Conservation (phyloP, 2,797 vertebrate species). For the Hoplostethus atlanticus region DNA sequence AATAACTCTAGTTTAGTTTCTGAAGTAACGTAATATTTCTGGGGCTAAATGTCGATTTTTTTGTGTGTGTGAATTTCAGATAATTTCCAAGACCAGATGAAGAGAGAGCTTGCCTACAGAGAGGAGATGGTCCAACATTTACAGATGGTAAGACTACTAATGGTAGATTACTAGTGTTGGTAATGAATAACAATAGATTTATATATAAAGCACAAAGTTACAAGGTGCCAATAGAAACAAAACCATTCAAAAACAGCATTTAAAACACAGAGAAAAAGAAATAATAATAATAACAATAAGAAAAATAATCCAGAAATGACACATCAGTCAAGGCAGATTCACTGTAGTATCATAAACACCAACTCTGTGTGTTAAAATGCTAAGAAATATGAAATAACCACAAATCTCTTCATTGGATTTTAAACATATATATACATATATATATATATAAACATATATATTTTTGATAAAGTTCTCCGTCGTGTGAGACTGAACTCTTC, state of each 20-base stretch:
- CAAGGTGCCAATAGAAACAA: conserved; percentile 4
- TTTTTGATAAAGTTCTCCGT: neutral
- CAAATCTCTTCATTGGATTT: no score
- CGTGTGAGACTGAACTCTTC: conserved; percentile 19
- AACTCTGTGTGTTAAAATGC: no score
- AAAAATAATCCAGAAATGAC: no score
- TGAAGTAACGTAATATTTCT: neutral
- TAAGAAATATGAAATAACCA: no score
- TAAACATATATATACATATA: no score
- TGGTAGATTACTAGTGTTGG: conserved; percentile 28
- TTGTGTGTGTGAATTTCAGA: conserved; percentile 78
- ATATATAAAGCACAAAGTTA: conserved; percentile 43
- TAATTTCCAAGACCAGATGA: conserved; percentile 99
- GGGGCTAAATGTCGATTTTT: conserved; percentile 36
- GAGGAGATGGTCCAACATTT: conserved; percentile 99
- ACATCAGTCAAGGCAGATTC: no score
- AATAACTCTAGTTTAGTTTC: conserved; percentile 13
- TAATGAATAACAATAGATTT: conserved; percentile 44
- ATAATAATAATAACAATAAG: no score
- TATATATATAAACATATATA: no score
- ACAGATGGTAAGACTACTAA: conserved; percentile 91
- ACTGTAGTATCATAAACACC: no score
- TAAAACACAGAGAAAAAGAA: neutral
- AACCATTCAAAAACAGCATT: neutral
- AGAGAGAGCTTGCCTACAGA: conserved; percentile 95